These are phyloP conservation scores for Acanthurus leucopareius DNA, from an alignment of 2,797 vertebrate species.

Conservation along the genomic window DNA sequence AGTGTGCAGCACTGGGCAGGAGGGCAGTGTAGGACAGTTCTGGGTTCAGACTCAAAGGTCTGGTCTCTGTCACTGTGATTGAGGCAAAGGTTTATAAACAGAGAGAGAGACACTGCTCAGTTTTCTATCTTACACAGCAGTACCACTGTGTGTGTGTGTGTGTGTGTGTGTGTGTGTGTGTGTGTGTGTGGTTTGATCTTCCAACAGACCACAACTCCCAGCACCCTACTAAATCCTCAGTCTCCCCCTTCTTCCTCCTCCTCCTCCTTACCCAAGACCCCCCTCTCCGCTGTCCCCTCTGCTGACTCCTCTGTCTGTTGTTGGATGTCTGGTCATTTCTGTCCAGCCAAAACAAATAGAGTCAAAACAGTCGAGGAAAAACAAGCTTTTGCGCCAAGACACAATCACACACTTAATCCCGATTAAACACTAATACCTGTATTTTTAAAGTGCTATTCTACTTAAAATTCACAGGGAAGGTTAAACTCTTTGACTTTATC, in stretches of 20 bases:
- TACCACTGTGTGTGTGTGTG: conserved; percentile 22
- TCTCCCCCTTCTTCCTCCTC: neutral
- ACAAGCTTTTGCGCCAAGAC: conserved; percentile 40
- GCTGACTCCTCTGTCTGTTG: conserved; percentile 43
- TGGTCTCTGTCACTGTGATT: conserved; percentile 79
- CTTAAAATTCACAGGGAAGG: neutral
- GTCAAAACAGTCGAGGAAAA: conserved; percentile 50
- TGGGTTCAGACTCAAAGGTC: conserved; percentile 64
- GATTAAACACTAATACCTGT: conserved; percentile 12
- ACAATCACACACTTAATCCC: conserved; percentile 7
- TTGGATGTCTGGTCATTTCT: conserved; percentile 48
- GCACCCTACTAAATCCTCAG: conserved; percentile 61
- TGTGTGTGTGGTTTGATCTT: conserved; percentile 45
- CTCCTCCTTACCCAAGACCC: neutral
- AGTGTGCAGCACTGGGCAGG: conserved; percentile 30
- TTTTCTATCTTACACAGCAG: conserved; percentile 61
- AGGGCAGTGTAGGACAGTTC: conserved; percentile 43
- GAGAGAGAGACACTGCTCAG: conserved; percentile 51
- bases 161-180: conserved; percentile 6
- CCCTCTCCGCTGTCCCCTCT: conserved; percentile 12
- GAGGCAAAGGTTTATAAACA: conserved; percentile 76
- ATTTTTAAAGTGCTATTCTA: conserved; percentile 2
- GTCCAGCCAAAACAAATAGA: conserved; percentile 66
- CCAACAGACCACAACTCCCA: conserved; percentile 44
- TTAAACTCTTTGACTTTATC: neutral